phyloP scores from a whole-genome alignment of 2,113 vertebrate genomes.

The Cyphomyrus plagiostoma region DNA sequence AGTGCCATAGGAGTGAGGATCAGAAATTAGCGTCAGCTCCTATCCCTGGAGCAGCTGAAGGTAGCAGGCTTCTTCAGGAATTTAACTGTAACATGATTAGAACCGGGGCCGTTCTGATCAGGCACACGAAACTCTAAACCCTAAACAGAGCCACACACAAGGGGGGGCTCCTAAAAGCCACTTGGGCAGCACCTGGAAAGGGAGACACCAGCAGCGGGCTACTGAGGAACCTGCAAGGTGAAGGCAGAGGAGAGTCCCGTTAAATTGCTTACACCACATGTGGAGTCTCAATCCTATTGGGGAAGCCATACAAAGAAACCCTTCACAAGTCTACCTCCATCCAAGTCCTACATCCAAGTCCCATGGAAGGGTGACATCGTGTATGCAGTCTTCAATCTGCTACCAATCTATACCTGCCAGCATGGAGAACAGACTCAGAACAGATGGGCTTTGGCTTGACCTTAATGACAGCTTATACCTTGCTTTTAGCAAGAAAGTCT shows the following conservation, averaged over 20 bases:
- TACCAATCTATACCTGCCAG: too few relatives aligned
- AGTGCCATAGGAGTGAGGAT: background rate
- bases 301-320: background rate
- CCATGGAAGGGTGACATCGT: too few relatives aligned
- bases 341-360: background rate
- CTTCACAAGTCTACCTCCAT: background rate
- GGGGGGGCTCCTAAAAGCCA: background rate
- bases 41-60: background rate
- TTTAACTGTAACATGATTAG: background rate
- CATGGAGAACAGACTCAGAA: too few relatives aligned
- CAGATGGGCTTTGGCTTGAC: too few relatives aligned
- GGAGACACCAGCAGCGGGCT: background rate
- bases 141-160: background rate
- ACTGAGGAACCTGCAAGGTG: background rate
- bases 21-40: background rate
- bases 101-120: background rate
- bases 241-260: background rate
- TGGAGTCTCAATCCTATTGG: background rate
- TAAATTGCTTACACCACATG: background rate
- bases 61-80: background rate
- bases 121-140: background rate
- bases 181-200: background rate
- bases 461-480: too few relatives aligned
- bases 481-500: too few relatives aligned
- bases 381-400: too few relatives aligned